These are phyloP conservation scores for Marronus borbonicus DNA, from an alignment of 2,888 invertebrate species.

Conservation along the genomic window DNA sequence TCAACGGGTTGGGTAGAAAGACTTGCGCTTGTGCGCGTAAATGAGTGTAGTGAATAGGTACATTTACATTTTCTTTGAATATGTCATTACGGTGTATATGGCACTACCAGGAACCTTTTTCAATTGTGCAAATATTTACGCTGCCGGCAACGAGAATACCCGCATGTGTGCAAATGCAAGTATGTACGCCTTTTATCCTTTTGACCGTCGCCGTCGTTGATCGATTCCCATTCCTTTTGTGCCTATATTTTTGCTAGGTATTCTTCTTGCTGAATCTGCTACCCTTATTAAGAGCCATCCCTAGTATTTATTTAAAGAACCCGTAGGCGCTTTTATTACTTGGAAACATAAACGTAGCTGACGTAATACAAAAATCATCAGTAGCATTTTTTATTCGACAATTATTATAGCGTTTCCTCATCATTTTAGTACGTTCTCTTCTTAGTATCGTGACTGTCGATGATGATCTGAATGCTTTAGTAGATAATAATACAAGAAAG, in stretches of 20 bases:
- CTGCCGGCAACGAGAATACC: neutral
- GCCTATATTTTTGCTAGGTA: neutral
- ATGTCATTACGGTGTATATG: neutral
- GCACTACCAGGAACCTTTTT: neutral
- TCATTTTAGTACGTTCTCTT: too few relatives aligned
- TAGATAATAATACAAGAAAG: too few relatives aligned
- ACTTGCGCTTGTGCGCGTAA: neutral
- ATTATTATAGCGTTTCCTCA: too few relatives aligned
- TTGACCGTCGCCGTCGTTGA: neutral
- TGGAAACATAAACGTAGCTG: too few relatives aligned
- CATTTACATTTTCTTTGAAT: neutral
- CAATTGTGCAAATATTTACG: slow-evolving; percentile 7
- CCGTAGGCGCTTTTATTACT: too few relatives aligned
- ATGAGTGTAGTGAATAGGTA: neutral
- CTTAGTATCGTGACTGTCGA: too few relatives aligned
- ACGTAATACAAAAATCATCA: too few relatives aligned
- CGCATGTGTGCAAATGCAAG: neutral
- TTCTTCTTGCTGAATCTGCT: too few relatives aligned
- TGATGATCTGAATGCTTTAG: too few relatives aligned
- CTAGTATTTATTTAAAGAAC: too few relatives aligned
- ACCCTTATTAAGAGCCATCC: too few relatives aligned
- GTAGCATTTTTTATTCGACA: too few relatives aligned
- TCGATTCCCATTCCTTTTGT: neutral
- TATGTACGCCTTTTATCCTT: neutral
- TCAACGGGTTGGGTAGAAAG: neutral